Evolutionary conservation across 2,797 vertebrate species (phyloP).

Genomic region (Paguma larvata): DNA sequence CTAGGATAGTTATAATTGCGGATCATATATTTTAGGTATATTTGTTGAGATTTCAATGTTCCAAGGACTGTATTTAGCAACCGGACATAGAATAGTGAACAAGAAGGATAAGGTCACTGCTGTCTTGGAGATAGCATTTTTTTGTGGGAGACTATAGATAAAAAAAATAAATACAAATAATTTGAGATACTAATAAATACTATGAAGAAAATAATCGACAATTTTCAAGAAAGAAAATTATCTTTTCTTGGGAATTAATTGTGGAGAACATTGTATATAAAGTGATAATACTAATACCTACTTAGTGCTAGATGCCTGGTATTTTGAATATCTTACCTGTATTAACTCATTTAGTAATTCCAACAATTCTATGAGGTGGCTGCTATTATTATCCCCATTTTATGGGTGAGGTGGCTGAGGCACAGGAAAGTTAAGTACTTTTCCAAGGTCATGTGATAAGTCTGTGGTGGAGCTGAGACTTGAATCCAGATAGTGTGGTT

Average conservation of each 20-base stretch:
- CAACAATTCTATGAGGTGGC: neutral
- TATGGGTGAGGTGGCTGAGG: neutral
- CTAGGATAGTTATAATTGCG: conserved; percentile 7
- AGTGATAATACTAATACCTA: neutral
- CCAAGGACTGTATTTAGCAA: neutral
- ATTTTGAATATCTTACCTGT: conserved; percentile 35
- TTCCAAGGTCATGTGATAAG: neutral
- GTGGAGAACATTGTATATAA: neutral
- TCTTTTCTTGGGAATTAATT: neutral
- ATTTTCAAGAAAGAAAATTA: conserved; percentile 36
- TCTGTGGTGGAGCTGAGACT: neutral
- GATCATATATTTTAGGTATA: neutral
- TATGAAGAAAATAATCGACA: conserved; percentile 34
- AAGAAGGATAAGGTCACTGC: conserved; percentile 42
- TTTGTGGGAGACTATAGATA: conserved; percentile 58
- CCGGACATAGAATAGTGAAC: neutral
- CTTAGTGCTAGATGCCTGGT: neutral
- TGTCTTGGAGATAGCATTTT: conserved; percentile 60
- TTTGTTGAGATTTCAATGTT: neutral
- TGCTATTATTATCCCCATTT: neutral
- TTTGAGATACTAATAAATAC: conserved; percentile 38
- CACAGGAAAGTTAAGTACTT: neutral
- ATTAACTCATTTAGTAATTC: neutral
- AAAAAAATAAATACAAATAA: conserved; percentile 52
- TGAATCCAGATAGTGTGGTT: neutral